A percentile compares a stretch with the other conserved stretches of the same genome.
These are phyloP conservation scores for Poliocrania exsul DNA, from an alignment of 2,797 vertebrate genomes.

Conservation along the genomic window DNA sequence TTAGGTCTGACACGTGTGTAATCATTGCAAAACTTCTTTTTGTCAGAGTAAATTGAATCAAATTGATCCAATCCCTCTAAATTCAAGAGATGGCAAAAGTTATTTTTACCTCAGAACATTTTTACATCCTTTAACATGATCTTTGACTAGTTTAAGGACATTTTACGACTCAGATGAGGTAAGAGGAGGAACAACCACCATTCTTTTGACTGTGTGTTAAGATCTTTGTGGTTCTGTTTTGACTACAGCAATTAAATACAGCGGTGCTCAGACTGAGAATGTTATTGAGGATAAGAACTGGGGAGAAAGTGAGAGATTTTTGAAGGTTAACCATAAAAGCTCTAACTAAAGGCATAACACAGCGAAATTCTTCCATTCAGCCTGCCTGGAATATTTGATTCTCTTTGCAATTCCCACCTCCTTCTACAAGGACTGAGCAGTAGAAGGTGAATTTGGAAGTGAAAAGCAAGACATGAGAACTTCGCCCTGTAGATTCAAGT, in stretches of 20 bases:
- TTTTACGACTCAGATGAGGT: not conserved
- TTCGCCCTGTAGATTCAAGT: not conserved
- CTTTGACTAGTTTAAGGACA: not conserved
- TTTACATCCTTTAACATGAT: not conserved
- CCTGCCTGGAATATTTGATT: not conserved
- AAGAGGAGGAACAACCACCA: not conserved
- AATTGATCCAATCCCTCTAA: not conserved
- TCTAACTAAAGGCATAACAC: not conserved
- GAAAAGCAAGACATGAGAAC: not conserved
- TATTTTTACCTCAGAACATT: not conserved
- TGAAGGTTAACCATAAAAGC: conserved; percentile 12
- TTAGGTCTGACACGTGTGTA: not conserved
- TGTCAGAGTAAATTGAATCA: not conserved
- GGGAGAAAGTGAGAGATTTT: conserved; percentile 25
- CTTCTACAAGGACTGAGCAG: not conserved
- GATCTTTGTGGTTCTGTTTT: conserved; percentile 24
- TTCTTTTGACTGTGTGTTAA: not conserved
- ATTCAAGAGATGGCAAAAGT: not conserved
- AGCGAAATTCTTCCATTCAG: not conserved
- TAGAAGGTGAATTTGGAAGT: not conserved
- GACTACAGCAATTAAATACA: not conserved
- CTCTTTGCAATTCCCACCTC: not conserved
- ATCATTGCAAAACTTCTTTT: not conserved
- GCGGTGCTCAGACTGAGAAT: not conserved
- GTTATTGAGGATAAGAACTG: not conserved